Evolutionary conservation across 2,797 vertebrate species (phyloP).

Genomic region (Enteromius afrohamiltoni): DNA sequence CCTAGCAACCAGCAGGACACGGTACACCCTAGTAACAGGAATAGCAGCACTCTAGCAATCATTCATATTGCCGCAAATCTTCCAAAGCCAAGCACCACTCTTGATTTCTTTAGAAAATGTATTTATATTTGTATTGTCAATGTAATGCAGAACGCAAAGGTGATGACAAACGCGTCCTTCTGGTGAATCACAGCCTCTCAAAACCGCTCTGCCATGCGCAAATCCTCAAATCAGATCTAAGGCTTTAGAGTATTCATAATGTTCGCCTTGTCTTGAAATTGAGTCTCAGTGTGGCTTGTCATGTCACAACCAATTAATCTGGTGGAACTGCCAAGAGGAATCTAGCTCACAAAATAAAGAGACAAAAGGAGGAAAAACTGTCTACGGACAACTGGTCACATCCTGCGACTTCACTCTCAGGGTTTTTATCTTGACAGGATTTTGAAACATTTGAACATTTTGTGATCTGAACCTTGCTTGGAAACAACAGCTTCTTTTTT

Average conservation of each 20-base stretch:
- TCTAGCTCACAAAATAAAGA: constrained; percentile 19
- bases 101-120: not conserved
- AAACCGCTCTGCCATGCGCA: constrained; percentile 8
- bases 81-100: not conserved
- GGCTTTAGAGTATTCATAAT: constrained; percentile 44
- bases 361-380: constrained; percentile 13
- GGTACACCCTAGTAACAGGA: not conserved
- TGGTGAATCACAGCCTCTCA: not conserved
- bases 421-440: constrained; percentile 26
- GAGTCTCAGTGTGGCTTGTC: constrained; percentile 46
- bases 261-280: constrained; percentile 29
- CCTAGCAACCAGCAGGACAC: not conserved
- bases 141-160: constrained; percentile 7
- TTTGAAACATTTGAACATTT: constrained; percentile 21
- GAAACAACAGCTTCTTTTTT: not conserved
- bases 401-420: constrained; percentile 12
- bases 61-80: not conserved
- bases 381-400: constrained; percentile 24
- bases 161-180: constrained; percentile 11
- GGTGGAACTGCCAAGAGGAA: constrained; percentile 32
- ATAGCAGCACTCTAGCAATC: constrained; percentile 20
- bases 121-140: not conserved
- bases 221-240: constrained; percentile 32
- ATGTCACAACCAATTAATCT: constrained; percentile 47
- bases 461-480: constrained; percentile 8